Evolutionary conservation across 2,797 vertebrate species (phyloP), one percentile per base, ranked within the genome.

Genomic region (Acrossocheilus fasciatus): DNA sequence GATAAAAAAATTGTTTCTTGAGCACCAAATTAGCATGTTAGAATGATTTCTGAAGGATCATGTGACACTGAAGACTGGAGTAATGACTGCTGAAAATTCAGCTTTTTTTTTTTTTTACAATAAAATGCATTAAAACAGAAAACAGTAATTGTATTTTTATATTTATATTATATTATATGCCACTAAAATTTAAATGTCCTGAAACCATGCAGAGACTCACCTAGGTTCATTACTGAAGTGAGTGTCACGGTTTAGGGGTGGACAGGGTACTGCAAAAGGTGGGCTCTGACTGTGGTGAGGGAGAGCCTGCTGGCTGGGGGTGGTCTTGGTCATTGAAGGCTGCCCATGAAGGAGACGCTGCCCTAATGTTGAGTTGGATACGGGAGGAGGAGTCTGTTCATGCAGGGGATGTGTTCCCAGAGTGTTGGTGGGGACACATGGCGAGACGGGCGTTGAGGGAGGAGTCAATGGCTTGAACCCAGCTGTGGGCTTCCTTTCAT

Each of bases 401-500:
- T 92, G 89, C 90, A 93, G 87, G 69, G 96, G 93, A 91, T 90
- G 92, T 83, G 96, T 91, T 93, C 94, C 94, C 89, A 95, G 91
- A 91, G 95, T 88, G 90, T 90, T 74, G 92, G 90, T 57, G 90
- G 96, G 39, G 92, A 90, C 91, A 12, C 95, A 95, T 39, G 97
- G 97, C 10, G 98, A 98, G 77, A 96, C 94, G 0, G 97, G 98
- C 0, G 97, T 97, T 69, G 97, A 94, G 2, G 98, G 97, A 7
- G 97, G 97, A 78, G 97, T 98, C 95, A 98, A 96, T 96, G 98
- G 97, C 97, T 98, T 99, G 94, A 98, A 98, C 94, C 96, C 97
- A 5, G 95, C 86, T 4, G 95, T 92, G 94, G 97, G 96, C 92
- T 98, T 98, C 96, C 97, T 97, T 93, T 98, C 97, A 23, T 98